Evolutionary conservation across 2,113 vertebrate genomes (phyloP).

Genomic region (Aplodontia rufa): DNA sequence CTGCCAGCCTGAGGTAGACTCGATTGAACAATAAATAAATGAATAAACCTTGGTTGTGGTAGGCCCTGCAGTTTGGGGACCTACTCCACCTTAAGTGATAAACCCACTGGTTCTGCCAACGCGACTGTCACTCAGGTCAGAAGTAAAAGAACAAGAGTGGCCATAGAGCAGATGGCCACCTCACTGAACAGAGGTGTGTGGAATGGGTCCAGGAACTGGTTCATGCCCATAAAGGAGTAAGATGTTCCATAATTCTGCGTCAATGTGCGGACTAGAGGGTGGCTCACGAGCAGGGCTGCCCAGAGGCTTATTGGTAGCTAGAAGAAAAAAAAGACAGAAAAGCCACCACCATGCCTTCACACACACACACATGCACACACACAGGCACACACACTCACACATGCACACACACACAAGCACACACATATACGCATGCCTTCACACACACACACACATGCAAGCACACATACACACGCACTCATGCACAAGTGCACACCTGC

Average conservation of each 20-base stretch:
- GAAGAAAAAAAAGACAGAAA: background rate
- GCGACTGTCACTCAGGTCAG: background rate
- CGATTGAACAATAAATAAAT: background rate
- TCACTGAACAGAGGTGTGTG: background rate
- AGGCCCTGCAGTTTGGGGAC: background rate
- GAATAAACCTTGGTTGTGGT: background rate
- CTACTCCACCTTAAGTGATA: background rate
- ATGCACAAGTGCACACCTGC: background rate
- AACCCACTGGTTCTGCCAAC: background rate
- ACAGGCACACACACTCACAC: rapidly evolving
- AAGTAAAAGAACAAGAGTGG: background rate
- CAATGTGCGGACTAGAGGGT: background rate
- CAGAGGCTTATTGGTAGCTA: background rate
- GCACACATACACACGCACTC: no score
- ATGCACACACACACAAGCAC: no score
- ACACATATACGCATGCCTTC: no score
- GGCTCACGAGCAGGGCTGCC: background rate
- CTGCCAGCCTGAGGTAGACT: background rate
- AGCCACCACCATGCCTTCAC: background rate
- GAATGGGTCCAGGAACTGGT: background rate
- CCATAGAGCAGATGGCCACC: background rate
- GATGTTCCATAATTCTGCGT: background rate
- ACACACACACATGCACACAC: rapidly evolving
- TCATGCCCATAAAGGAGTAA: background rate
- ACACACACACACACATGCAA: background rate